Base-by-base conservation (phyloP, 2,888 invertebrate genomes). In the Melikaiella ostensackeni region DNA sequence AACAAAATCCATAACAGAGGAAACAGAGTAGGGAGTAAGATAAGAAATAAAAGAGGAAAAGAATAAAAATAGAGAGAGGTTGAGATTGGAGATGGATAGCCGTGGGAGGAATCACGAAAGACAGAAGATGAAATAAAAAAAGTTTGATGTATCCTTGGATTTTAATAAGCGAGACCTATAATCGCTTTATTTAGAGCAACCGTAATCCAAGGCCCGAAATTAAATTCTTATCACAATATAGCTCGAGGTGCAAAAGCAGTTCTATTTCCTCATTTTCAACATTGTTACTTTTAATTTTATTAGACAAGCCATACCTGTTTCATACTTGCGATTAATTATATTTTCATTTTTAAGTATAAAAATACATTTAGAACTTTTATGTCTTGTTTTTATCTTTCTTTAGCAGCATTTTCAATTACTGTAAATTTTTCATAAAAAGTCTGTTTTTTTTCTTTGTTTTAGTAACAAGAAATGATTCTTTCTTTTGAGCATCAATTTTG, bases 151-250 rank as follows among this genome's bases (percentile, higher is more conserved):
- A 27, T 27, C 16, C 24, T 27, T 16, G 77, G 81, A 83, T 83
- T 90, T 89, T 90, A 90, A 91, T 90, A 90, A 90, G 86, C 88
- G 84, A 85, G 84, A 83, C 82, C 87, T 87, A 87, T 90, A 90
- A 90, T 91, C 90, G 88, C 83, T 64, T 85, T 89, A 89, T 90
- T 91, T 90, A 91, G 86, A 89, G 87, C 88, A 76, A 81, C 77
- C 80, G 78, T 81, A 79, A 78, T 82, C 24, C 24, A 83, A 83
- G 83, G 79, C 78, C 85, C 80, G 82, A 86, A 89, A 89, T 89
- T 88, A 89, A 90, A 89, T 90, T 89, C 89, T 89, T 89, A 88
- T 89, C 88, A 88, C 85, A 88, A 88, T 89, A 89, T 88, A 88
- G 84, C 86, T 86, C 24, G 16, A 57, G 57, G 16, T 24, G 13